Percentiles rank a stretch among this genome's conserved stretches.
Conservation (phyloP, 2,797 vertebrate genomes). For the Cetoscarus ocellatus region DNA sequence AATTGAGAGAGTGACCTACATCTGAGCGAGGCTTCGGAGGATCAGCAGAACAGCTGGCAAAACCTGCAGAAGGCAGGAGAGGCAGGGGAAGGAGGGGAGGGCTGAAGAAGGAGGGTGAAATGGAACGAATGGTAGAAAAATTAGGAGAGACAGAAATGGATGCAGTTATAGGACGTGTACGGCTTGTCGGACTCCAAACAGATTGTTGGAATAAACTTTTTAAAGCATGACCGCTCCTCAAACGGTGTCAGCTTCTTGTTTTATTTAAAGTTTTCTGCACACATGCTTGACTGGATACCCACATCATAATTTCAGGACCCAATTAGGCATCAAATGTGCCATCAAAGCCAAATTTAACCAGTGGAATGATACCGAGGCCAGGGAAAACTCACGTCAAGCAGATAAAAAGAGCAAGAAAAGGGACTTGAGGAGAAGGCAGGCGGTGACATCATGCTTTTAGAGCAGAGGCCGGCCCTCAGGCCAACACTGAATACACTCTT, state of each 20-base stretch:
- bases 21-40: slow-evolving; percentile 63
- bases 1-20: slow-evolving; percentile 82
- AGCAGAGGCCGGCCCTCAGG: slow-evolving; percentile 73
- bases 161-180: slow-evolving; percentile 19
- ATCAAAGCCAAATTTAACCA: slow-evolving; percentile 43
- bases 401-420: slow-evolving; percentile 48
- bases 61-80: slow-evolving; percentile 44
- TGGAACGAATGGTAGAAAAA: slow-evolving; percentile 47
- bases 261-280: slow-evolving; percentile 15
- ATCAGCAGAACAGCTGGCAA: slow-evolving; percentile 76
- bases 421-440: slow-evolving; percentile 56
- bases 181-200: slow-evolving; percentile 20
- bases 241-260: slow-evolving; percentile 20
- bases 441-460: slow-evolving; percentile 83
- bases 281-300: slow-evolving; percentile 21
- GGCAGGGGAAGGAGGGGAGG: background rate
- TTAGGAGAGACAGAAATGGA: slow-evolving; percentile 34
- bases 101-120: slow-evolving; percentile 23
- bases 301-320: slow-evolving; percentile 44
- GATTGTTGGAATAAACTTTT: slow-evolving; percentile 46
- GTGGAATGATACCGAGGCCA: slow-evolving; percentile 17
- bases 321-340: slow-evolving; percentile 49
- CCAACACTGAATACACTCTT: slow-evolving; percentile 71
- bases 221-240: slow-evolving; percentile 29
- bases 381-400: slow-evolving; percentile 1